Evolutionary conservation across 2,113 vertebrate species (phyloP), one percentile per base, ranked within the genome.

Genomic region (Aspiorhynchus laticeps): DNA sequence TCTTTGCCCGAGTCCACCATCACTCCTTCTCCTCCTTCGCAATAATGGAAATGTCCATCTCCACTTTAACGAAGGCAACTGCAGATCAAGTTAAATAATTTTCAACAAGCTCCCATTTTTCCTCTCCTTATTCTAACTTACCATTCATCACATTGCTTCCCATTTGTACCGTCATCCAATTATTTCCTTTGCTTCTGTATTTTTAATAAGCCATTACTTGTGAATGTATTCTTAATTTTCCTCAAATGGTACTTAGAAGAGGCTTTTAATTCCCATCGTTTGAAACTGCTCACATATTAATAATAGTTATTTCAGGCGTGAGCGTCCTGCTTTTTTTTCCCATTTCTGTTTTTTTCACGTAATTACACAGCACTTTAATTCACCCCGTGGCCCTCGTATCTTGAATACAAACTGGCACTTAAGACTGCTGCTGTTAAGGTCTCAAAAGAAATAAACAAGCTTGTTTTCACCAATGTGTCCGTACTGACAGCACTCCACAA

Each of bases 21-120:
- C 75, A 26, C 67, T 73, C 79, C 74, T 43, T 28, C 59, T 86
- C 82, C 56, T 43, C 74, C 71, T 87, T 56, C 48, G 26, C 33
- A 89, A 84, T 74, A 73, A 81, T 36, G 9, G 77, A 46, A 82
- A 82, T 53, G 56, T n/a, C 85, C 88, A 75, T 85, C 86, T 85
- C 78, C 41, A 61, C 78, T 61, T 77, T 75, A 82, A 81, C 82
- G 53, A 82, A 89, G 75, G 84, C 51, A 79, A 41, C 80, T 41
- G 9, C 4, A 4, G 78, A 51, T 51, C 14, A 15, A 51, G 4
- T 51, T 51, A 51, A 51, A 89, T 85, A 85, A 85, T 71, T n/a
- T 24, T n/a, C 59, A 80, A 56, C 80, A 36, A 26, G 28, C 75
- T 36, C 28, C 59, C 24, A 24, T 79, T 61, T 83, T 17, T 36